phyloP scores from a whole-genome alignment of 2,113 vertebrate species.

The Microtus ochrogaster region DNA sequence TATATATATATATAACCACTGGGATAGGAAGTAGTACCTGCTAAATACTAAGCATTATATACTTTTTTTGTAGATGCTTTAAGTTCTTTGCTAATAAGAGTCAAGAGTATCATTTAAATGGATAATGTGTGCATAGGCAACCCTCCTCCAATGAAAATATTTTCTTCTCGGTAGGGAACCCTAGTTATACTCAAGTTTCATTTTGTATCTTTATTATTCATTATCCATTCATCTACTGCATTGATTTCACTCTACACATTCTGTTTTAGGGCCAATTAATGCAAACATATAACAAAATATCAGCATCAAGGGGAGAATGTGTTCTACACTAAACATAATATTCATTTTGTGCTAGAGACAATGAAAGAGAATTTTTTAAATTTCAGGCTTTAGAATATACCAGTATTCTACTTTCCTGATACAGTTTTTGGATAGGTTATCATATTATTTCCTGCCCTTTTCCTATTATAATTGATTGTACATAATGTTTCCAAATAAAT shows the following conservation, averaged over 20 bases:
- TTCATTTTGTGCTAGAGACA: conserved; percentile 48
- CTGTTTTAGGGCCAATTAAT: conserved; percentile 11
- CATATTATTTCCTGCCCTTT: neutral
- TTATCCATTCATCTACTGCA: conserved; percentile 17
- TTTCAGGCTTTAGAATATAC: neutral
- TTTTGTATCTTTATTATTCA: conserved; percentile 8
- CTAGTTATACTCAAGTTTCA: conserved; percentile 41
- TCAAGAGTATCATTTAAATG: conserved; percentile 3
- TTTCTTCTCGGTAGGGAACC: neutral
- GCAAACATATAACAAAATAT: conserved; percentile 24
- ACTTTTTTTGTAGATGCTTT: neutral
- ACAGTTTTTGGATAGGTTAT: neutral
- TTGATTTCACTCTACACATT: conserved; percentile 34
- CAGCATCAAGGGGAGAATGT: neutral
- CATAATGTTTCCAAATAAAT: neutral
- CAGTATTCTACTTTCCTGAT: neutral
- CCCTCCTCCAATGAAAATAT: neutral
- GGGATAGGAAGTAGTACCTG: neutral
- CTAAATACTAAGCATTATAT: neutral
- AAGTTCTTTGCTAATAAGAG: neutral
- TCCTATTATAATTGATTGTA: neutral
- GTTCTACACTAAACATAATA: neutral
- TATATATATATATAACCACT: neutral
- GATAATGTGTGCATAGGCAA: neutral
- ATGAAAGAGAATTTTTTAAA: conserved; percentile 8